These are phyloP conservation scores for Drosophila meridiana DNA, from an alignment of 2,888 invertebrate genomes.

Conservation along the genomic window DNA sequence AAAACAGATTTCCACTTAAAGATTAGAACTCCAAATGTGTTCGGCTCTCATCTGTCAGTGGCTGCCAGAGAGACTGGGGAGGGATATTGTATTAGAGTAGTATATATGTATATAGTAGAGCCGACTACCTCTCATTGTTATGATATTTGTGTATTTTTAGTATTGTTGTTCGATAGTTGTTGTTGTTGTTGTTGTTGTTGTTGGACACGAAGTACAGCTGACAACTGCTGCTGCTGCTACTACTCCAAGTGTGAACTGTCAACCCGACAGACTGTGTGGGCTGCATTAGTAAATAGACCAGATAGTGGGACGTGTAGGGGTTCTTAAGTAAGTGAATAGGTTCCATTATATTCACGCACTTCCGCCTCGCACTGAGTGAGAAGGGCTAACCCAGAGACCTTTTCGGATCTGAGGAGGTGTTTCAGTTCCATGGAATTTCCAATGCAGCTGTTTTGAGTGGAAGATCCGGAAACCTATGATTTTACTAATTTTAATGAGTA, in stretches of 20 bases:
- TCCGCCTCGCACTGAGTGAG: slow-evolving; percentile 52
- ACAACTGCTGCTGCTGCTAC: slow-evolving; percentile 29
- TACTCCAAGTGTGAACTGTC: slow-evolving; percentile 40
- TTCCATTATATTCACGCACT: slow-evolving; percentile 37
- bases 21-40: slow-evolving; percentile 48
- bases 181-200: slow-evolving; percentile 32
- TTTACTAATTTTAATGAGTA: not conserved
- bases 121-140: slow-evolving; percentile 8
- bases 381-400: slow-evolving; percentile 3
- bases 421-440: slow-evolving; percentile 34
- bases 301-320: slow-evolving; percentile 11
- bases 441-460: slow-evolving; percentile 36
- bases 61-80: not conserved
- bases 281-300: slow-evolving; percentile 49
- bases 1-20: slow-evolving; percentile 72
- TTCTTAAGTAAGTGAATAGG: slow-evolving; percentile 20
- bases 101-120: not conserved
- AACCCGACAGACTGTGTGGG: slow-evolving; percentile 45
- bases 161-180: slow-evolving; percentile 20
- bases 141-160: slow-evolving; percentile 31
- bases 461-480: slow-evolving; percentile 1
- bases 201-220: slow-evolving; percentile 33
- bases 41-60: slow-evolving; percentile 20
- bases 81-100: not conserved
- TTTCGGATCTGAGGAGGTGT: slow-evolving; percentile 29